A percentile compares a stretch with the other conserved stretches of the same genome.
Conservation (phyloP, 2,888 invertebrate species). For the Anticlea derivata region DNA sequence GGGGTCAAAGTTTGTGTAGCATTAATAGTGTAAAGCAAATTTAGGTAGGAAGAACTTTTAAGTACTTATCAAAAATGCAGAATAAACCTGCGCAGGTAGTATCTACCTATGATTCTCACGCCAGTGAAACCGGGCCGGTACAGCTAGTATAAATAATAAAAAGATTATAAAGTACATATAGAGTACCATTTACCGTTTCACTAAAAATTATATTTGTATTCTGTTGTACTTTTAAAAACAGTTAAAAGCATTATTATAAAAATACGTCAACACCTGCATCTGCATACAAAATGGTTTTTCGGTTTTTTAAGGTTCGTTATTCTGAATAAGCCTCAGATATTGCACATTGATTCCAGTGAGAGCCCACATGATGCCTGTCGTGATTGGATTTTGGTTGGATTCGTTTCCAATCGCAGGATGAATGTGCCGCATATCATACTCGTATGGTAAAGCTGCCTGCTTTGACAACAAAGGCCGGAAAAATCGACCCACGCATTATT, state of each 20-base stretch:
- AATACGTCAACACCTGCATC: conserved; percentile 7
- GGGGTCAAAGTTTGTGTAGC: no score
- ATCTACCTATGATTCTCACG: no score
- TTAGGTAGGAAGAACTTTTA: no score
- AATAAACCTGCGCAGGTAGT: no score
- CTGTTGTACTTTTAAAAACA: no score
- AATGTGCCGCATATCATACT: conserved; percentile 31
- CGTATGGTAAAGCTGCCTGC: neutral
- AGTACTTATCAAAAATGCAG: no score
- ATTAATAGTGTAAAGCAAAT: no score
- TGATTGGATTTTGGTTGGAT: conserved; percentile 38
- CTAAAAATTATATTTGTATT: no score
- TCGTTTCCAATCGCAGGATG: conserved; percentile 33
- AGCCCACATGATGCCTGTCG: conserved; percentile 30
- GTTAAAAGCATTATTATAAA: neutral
- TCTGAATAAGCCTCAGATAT: conserved; percentile 29
- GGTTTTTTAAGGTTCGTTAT: conserved; percentile 13
- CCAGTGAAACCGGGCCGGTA: no score
- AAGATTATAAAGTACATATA: no score
- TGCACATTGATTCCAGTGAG: conserved; percentile 32
- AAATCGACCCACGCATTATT: neutral
- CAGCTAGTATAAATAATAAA: no score
- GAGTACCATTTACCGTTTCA: no score
- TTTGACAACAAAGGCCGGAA: neutral
- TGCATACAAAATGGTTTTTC: conserved; percentile 24